These are phyloP conservation scores for Ia io DNA, from an alignment of 2,113 vertebrate genomes.

Conservation along the genomic window DNA sequence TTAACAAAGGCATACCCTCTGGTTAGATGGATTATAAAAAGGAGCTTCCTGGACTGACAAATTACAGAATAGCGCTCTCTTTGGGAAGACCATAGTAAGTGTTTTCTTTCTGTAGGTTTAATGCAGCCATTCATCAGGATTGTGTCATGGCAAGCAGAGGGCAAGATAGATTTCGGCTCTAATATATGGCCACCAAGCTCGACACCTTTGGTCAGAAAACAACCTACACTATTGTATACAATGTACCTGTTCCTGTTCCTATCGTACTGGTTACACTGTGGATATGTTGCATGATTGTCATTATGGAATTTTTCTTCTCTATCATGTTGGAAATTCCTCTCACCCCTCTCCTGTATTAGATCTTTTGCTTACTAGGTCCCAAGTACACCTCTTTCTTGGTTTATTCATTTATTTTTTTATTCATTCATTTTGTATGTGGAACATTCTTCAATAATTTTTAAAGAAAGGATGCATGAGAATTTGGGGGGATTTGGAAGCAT, in stretches of 20 bases:
- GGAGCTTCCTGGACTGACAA: neutral
- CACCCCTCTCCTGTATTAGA: neutral
- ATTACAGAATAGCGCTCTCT: neutral
- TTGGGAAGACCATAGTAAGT: neutral
- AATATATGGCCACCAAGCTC: neutral
- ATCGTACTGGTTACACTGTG: neutral
- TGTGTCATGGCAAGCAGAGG: neutral
- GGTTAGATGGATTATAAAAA: neutral
- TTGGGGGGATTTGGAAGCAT: neutral
- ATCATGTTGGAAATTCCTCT: neutral
- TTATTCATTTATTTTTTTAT: neutral
- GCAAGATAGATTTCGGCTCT: neutral
- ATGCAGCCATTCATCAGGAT: neutral
- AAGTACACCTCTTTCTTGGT: slow-evolving; percentile 3
- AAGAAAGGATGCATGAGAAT: neutral
- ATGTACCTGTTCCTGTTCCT: neutral
- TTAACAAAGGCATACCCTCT: neutral
- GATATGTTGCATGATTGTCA: neutral
- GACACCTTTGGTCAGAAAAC: neutral
- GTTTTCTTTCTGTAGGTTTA: slow-evolving; percentile 17
- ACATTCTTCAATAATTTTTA: neutral
- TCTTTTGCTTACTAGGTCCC: neutral
- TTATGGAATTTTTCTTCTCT: neutral
- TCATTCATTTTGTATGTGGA: neutral
- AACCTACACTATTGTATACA: neutral